A percentile compares a stretch with the other conserved stretches of the same genome.
phyloP scores from a whole-genome alignment of 2,113 vertebrate species.

The Rhizomys pruinosus region DNA sequence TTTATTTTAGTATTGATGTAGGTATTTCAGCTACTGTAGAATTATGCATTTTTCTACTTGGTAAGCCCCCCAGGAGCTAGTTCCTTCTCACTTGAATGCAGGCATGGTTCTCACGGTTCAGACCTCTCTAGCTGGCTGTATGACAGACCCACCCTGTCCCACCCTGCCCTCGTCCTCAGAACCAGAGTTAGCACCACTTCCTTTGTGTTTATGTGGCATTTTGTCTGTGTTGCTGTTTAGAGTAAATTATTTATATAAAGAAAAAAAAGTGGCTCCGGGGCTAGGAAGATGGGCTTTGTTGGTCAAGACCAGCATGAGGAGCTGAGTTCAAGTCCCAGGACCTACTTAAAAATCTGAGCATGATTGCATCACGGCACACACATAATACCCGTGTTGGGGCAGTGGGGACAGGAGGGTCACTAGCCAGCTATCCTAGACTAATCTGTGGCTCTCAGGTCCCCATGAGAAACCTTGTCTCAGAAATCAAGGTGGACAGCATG shows the following conservation, averaged over 20 bases:
- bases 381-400: not conserved
- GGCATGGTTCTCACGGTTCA: constrained; percentile 89
- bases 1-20: constrained; percentile 98
- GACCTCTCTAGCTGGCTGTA: constrained; percentile 87
- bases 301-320: not conserved
- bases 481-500: not conserved
- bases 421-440: not conserved
- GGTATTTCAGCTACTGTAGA: constrained; percentile 99
- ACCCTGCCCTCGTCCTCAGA: constrained; percentile 80
- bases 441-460: not conserved
- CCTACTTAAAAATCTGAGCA: not conserved
- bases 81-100: constrained; percentile 92
- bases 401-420: not conserved
- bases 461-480: not conserved
- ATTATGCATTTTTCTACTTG: constrained; percentile 98
- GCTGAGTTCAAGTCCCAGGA: not conserved
- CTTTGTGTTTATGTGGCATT: constrained; percentile 97
- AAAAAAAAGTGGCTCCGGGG: not conserved
- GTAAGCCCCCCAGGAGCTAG: constrained; percentile 94
- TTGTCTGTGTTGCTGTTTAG: no score
- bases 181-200: constrained; percentile 90
- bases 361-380: not conserved
- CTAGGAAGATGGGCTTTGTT: not conserved
- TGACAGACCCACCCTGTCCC: constrained; percentile 80
- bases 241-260: constrained; percentile 99